Conservation (phyloP, 1,140 invertebrate genomes). For the Chlorops oryzae region DNA sequence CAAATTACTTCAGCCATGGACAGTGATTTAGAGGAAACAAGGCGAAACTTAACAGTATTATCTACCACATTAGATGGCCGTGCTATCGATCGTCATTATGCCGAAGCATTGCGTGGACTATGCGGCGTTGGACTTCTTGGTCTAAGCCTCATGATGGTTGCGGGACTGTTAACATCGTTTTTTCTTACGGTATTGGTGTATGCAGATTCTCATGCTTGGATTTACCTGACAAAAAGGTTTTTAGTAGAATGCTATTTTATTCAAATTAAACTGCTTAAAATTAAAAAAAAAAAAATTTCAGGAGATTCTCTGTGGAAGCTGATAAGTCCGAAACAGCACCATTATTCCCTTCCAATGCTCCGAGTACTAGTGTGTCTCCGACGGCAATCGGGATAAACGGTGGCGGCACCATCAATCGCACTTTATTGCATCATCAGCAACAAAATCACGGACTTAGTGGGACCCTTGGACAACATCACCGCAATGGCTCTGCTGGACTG, state of each 20-base stretch:
- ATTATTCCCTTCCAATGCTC: slow-evolving; percentile 42
- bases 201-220: slow-evolving; percentile 94
- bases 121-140: slow-evolving; percentile 68
- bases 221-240: slow-evolving; percentile 75
- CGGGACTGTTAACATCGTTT: slow-evolving; percentile 65
- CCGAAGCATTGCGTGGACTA: slow-evolving; percentile 59
- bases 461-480: slow-evolving; percentile 17
- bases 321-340: slow-evolving; percentile 41
- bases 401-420: slow-evolving; percentile 45
- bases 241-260: too few species aligned
- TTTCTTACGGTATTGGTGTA: slow-evolving; percentile 85
- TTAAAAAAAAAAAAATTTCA: neutral
- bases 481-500: slow-evolving; percentile 35
- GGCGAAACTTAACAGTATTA: slow-evolving; percentile 46
- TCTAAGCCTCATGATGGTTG: slow-evolving; percentile 69
- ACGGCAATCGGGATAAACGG: slow-evolving; percentile 33
- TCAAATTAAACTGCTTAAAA: neutral
- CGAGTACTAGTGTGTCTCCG: slow-evolving; percentile 42
- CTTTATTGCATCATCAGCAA: slow-evolving; percentile 45
- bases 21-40: slow-evolving; percentile 37
- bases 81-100: slow-evolving; percentile 63
- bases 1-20: slow-evolving; percentile 36
- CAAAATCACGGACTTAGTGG: slow-evolving; percentile 18
- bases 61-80: slow-evolving; percentile 63
- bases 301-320: slow-evolving; percentile 32